Conservation (phyloP, 1,140 invertebrate species). For the Homarus americanus region DNA sequence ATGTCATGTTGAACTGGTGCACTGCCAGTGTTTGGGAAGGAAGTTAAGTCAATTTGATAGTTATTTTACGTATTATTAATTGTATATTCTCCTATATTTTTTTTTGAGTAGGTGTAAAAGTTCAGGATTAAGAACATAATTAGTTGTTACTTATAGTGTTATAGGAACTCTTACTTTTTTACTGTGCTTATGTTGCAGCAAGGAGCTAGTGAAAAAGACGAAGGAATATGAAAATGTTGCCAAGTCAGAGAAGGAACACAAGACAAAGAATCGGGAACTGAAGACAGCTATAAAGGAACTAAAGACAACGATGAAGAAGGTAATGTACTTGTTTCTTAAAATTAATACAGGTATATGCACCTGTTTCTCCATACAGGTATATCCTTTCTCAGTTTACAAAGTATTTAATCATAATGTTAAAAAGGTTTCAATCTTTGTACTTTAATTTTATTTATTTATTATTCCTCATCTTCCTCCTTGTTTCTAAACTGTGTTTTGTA, state of each 20-base stretch:
- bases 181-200: background rate
- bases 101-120: background rate
- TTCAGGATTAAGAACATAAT: too few relatives aligned
- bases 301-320: background rate
- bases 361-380: too few relatives aligned
- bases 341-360: background rate
- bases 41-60: too few relatives aligned
- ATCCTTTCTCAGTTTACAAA: too few relatives aligned
- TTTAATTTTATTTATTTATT: too few relatives aligned
- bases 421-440: too few relatives aligned
- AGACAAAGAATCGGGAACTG: background rate
- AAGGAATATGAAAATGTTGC: slow-evolving; percentile 8
- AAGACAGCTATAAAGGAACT: background rate
- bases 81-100: background rate
- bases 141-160: background rate
- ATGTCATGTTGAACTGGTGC: too few relatives aligned
- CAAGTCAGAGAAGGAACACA: slow-evolving; percentile 3
- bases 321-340: background rate
- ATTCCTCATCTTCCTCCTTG: too few relatives aligned
- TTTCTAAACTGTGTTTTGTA: too few relatives aligned
- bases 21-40: too few relatives aligned
- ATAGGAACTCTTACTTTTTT: background rate
- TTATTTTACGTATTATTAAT: background rate
- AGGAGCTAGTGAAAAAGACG: background rate
- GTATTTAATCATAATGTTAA: too few relatives aligned